A percentile compares a stretch with the other conserved stretches of the same genome.
These are phyloP conservation scores for Rostratula benghalensis DNA, from an alignment of 2,113 vertebrate genomes.

Conservation along the genomic window DNA sequence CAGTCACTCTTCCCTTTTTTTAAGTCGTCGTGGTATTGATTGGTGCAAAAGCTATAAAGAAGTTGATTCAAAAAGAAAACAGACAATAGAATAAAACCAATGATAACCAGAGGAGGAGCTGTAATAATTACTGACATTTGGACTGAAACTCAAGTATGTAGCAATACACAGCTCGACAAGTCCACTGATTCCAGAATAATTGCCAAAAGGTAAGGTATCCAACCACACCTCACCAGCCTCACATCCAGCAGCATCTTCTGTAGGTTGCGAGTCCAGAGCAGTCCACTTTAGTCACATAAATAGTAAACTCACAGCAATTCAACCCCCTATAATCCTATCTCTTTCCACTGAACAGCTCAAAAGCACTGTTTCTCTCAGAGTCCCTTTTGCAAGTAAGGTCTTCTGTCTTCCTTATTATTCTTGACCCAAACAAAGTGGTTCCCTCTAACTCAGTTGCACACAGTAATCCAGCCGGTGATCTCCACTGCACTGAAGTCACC, in stretches of 20 bases:
- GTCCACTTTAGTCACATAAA: neutral
- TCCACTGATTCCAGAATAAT: neutral
- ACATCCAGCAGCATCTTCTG: neutral
- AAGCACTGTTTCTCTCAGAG: neutral
- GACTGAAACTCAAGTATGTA: neutral
- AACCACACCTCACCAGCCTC: neutral
- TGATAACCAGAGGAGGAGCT: neutral
- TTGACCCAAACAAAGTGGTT: neutral
- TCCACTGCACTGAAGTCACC: neutral
- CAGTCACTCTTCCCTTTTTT: neutral
- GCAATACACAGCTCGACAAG: neutral
- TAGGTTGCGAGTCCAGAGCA: neutral
- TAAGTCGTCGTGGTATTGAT: neutral
- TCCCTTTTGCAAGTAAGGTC: neutral
- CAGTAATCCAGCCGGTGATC: neutral
- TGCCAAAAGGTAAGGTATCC: neutral
- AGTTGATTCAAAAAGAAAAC: conserved; percentile 7
- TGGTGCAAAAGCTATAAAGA: neutral
- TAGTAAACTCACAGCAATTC: neutral
- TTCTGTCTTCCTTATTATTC: neutral
- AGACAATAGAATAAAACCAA: neutral
- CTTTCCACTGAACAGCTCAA: neutral
- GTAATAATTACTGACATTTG: neutral
- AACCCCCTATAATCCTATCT: neutral
- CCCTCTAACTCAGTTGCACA: neutral